A percentile compares a stretch with the other conserved stretches of the same genome.
Conservation (phyloP, 2,888 invertebrate species). For the Flabesymbios commensalis region DNA sequence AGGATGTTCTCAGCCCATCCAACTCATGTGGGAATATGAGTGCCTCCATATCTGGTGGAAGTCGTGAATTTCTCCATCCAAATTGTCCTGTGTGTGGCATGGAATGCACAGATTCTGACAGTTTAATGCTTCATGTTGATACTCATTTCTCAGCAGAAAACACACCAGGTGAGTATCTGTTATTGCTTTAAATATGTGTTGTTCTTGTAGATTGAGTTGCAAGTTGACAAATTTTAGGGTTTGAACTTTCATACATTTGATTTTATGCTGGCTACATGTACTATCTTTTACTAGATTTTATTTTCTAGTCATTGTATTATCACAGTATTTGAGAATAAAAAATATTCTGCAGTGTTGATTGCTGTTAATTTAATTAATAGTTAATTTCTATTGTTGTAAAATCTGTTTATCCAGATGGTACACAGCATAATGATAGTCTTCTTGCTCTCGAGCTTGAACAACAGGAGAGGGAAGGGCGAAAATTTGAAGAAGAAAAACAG, state of each 20-base stretch:
- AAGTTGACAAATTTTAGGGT: no score
- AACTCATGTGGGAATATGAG: conserved; percentile 42
- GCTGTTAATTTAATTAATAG: no score
- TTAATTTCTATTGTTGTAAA: no score
- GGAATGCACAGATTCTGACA: conserved; percentile 60
- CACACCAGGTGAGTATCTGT: conserved; percentile 42
- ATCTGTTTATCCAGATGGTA: no score
- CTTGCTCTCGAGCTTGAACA: conserved; percentile 67
- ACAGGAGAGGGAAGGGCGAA: conserved; percentile 71
- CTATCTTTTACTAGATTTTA: no score
- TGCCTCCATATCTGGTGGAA: not conserved
- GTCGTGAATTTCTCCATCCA: not conserved
- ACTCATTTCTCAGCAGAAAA: conserved; percentile 71
- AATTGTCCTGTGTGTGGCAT: conserved; percentile 59
- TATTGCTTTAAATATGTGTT: conserved; percentile 7
- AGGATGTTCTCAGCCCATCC: conserved; percentile 79
- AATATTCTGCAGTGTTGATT: no score
- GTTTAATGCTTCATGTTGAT: conserved; percentile 77
- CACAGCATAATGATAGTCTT: conserved; percentile 63
- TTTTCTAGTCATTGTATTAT: no score
- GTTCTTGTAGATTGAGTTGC: no score
- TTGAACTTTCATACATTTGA: no score
- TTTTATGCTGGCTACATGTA: no score
- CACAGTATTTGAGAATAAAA: no score
- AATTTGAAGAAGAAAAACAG: conserved; percentile 77